phyloP scores from a whole-genome alignment of 2,113 vertebrate genomes.

The Chaenocephalus aceratus region DNA sequence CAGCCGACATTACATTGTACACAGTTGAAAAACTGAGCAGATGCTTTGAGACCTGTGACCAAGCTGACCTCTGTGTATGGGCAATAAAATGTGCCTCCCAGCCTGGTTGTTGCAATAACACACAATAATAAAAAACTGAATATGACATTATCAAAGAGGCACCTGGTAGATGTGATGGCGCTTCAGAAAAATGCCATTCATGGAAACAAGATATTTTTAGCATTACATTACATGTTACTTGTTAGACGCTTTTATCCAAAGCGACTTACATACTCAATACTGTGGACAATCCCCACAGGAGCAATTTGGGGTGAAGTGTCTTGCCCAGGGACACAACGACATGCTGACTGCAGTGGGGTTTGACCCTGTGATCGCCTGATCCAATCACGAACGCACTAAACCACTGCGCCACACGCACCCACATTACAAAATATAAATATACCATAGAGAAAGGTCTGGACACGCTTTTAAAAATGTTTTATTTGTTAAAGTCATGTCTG shows the following conservation, averaged over 20 bases:
- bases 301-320: too few species aligned
- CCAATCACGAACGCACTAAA: too few species aligned
- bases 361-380: too few species aligned
- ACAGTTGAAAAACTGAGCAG: constrained; percentile 4
- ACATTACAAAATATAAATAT: constrained; percentile 14
- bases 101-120: constrained; percentile 22
- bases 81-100: constrained; percentile 10
- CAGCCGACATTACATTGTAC: constrained; percentile 7
- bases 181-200: background rate
- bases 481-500: constrained; percentile 38
- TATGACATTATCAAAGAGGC: constrained; percentile 18
- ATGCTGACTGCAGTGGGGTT: too few species aligned
- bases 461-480: constrained; percentile 3
- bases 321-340: too few species aligned
- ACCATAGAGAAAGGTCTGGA: background rate
- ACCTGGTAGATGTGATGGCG: constrained; percentile 14
- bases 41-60: constrained; percentile 30
- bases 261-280: too few species aligned
- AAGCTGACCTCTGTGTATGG: background rate
- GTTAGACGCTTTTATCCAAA: too few species aligned
- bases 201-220: background rate
- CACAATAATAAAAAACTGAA: constrained; percentile 17
- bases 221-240: background rate
- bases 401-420: too few species aligned
- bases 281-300: too few species aligned